phyloP scores from a whole-genome alignment of 1,140 invertebrate species.

The Drosophila paulistorum region DNA sequence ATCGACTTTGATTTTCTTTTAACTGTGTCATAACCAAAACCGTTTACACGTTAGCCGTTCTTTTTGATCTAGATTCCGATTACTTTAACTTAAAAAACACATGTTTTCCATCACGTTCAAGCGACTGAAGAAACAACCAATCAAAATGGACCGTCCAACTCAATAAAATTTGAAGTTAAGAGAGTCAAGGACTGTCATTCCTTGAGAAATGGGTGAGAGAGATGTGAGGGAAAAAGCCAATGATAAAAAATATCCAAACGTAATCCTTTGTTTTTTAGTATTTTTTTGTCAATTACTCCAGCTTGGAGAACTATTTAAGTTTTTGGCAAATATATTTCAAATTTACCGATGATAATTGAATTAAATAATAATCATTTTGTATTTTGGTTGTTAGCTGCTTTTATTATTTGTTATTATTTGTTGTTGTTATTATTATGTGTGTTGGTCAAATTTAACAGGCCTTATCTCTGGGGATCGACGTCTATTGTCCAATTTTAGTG shows the following conservation, averaged over 20 bases:
- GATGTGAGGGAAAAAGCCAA: no score
- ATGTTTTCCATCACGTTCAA: background rate
- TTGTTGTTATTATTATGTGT: background rate
- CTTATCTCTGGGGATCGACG: background rate
- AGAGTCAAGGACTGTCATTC: no score
- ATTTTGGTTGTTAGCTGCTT: background rate
- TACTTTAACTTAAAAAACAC: background rate
- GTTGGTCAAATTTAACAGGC: slow-evolving; percentile 8
- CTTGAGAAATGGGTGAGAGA: no score
- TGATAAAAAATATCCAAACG: no score
- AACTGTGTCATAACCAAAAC: slow-evolving; percentile 6
- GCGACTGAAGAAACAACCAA: no score
- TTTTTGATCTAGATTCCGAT: background rate
- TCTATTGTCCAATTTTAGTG: slow-evolving; percentile 14
- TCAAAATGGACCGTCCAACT: no score
- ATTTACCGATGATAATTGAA: background rate
- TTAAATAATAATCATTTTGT: slow-evolving; percentile 7
- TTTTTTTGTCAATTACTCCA: background rate
- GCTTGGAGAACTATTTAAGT: background rate
- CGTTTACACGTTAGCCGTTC: background rate
- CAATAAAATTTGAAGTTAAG: no score
- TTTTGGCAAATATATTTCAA: no score
- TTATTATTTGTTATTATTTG: background rate
- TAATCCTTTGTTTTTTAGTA: background rate
- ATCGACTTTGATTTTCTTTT: background rate